Evolutionary conservation across 2,888 invertebrate species (phyloP).

Genomic region (Orchestes rusci): DNA sequence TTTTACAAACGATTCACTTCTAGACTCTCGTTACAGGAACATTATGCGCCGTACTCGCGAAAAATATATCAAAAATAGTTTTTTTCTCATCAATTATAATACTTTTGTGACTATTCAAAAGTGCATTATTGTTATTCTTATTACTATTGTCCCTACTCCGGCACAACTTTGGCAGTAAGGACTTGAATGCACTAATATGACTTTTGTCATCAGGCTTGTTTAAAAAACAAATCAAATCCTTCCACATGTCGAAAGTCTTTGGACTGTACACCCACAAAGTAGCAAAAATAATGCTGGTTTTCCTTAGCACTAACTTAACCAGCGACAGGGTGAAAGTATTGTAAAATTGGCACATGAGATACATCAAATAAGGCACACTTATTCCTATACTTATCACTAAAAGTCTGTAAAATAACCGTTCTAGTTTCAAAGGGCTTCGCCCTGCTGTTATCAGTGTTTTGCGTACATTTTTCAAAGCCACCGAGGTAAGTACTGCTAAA

Average conservation of each 20-base stretch:
- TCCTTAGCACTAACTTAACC: slow-evolving; percentile 33
- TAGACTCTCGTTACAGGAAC: slow-evolving; percentile 26
- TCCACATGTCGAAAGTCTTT: slow-evolving; percentile 39
- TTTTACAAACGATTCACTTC: not conserved
- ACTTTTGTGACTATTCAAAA: slow-evolving; percentile 17
- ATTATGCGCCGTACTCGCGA: slow-evolving; percentile 24
- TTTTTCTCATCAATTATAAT: slow-evolving; percentile 23
- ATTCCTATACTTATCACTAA: slow-evolving; percentile 74
- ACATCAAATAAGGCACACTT: slow-evolving; percentile 62
- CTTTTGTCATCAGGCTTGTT: slow-evolving; percentile 17
- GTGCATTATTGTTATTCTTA: slow-evolving; percentile 10
- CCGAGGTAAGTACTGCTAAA: slow-evolving; percentile 66
- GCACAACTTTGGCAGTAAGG: slow-evolving; percentile 21
- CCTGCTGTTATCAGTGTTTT: slow-evolving; percentile 48
- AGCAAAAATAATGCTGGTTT: slow-evolving; percentile 35
- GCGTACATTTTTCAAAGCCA: slow-evolving; percentile 69
- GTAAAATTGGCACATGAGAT: slow-evolving; percentile 54
- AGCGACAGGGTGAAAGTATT: slow-evolving; percentile 33
- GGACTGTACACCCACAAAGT: slow-evolving; percentile 39
- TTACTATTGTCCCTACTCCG: slow-evolving; percentile 12
- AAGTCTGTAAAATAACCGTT: slow-evolving; percentile 65
- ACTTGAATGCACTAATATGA: slow-evolving; percentile 11
- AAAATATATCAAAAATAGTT: slow-evolving; percentile 26
- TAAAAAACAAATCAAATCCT: slow-evolving; percentile 31
- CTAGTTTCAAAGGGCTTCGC: slow-evolving; percentile 53